Conservation (phyloP, 2,888 invertebrate genomes). For the Metopia argyrocephala region DNA sequence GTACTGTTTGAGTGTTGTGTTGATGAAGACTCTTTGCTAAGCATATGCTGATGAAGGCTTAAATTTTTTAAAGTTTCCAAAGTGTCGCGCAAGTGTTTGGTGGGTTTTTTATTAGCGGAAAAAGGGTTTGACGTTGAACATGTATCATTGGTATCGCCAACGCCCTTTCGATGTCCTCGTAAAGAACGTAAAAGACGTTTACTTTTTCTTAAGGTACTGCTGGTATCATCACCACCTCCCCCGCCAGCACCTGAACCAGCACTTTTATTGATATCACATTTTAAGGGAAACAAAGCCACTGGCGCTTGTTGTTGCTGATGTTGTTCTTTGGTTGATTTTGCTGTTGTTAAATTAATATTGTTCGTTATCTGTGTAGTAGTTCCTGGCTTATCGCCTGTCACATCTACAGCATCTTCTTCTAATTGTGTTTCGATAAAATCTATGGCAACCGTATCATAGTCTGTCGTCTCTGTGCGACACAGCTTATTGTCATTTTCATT, state of each 20-base stretch:
- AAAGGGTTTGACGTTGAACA: slow-evolving; percentile 26
- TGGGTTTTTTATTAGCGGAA: slow-evolving; percentile 48
- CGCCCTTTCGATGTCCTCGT: slow-evolving; percentile 72
- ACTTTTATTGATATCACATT: slow-evolving; percentile 65
- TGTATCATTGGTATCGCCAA: slow-evolving; percentile 61
- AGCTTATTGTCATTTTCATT: slow-evolving; percentile 66
- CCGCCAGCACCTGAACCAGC: background rate
- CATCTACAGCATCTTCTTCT: slow-evolving; percentile 61
- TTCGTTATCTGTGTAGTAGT: slow-evolving; percentile 54
- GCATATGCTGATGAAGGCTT: slow-evolving; percentile 42
- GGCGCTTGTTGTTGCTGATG: slow-evolving; percentile 58
- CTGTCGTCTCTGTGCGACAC: slow-evolving; percentile 57
- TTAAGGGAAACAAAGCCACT: slow-evolving; percentile 72
- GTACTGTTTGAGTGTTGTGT: slow-evolving; percentile 9
- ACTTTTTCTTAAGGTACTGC: slow-evolving; percentile 68
- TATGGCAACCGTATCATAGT: slow-evolving; percentile 65
- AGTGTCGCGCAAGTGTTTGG: slow-evolving; percentile 60
- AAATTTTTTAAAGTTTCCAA: slow-evolving; percentile 61
- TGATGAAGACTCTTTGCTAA: background rate
- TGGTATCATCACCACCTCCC: slow-evolving; percentile 2
- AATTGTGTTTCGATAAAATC: slow-evolving; percentile 68
- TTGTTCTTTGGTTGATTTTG: slow-evolving; percentile 41
- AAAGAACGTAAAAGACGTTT: slow-evolving; percentile 76
- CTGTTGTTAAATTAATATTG: slow-evolving; percentile 57
- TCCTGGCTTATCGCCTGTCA: slow-evolving; percentile 54